A percentile compares a stretch with the other conserved stretches of the same genome.
Evolutionary conservation across 2,888 invertebrate species (phyloP).

Genomic region (Drosophila mayaguana): DNA sequence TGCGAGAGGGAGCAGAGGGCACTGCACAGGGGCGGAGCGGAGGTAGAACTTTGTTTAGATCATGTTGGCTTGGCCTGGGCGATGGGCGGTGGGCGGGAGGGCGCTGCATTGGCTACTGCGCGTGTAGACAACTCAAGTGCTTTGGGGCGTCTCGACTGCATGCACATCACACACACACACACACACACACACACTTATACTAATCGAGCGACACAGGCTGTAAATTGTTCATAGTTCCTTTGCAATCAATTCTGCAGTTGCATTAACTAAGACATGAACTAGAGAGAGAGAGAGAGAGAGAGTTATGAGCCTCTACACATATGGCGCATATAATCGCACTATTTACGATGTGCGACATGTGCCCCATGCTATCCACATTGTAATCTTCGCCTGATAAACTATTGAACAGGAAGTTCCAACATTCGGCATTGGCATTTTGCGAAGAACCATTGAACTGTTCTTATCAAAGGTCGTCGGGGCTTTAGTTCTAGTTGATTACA

Average conservation of each 20-base stretch:
- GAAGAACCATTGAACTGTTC: neutral
- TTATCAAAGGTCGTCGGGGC: conserved; percentile 7
- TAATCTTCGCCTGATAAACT: neutral
- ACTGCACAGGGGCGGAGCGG: neutral
- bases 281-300: neutral
- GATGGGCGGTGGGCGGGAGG: neutral
- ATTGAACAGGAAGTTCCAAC: neutral
- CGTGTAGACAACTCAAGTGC: conserved; percentile 71
- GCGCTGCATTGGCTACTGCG: conserved; percentile 53
- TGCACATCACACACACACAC: conserved; percentile 43
- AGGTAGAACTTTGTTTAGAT: conserved; percentile 6
- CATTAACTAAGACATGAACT: conserved; percentile 22
- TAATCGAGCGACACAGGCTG: conserved; percentile 58
- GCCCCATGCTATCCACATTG: conserved; percentile 10
- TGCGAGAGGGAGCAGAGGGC: neutral
- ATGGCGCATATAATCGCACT: neutral
- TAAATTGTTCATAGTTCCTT: conserved; percentile 45
- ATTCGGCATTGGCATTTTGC: neutral
- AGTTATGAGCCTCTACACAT: too few relatives aligned
- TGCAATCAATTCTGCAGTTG: conserved; percentile 48
- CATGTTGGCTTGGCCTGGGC: neutral
- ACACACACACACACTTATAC: conserved; percentile 1
- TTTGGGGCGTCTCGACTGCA: conserved; percentile 70
- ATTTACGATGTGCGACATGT: conserved; percentile 21
- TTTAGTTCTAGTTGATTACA: neutral